Base-by-base conservation (phyloP, 1,140 invertebrate species). In the Drosophila saltans region DNA sequence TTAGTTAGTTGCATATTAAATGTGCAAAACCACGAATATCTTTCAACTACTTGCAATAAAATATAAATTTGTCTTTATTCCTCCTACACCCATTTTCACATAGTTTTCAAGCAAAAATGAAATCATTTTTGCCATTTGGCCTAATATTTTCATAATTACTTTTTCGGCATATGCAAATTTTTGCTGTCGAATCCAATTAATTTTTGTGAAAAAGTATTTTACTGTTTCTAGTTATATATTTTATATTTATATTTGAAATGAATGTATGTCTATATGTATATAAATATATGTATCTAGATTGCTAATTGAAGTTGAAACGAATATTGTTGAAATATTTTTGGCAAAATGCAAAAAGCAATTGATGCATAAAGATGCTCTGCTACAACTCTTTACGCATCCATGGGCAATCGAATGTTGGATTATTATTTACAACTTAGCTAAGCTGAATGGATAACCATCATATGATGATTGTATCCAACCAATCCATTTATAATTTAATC, bases 351-450 rank as follows among this genome's bases (percentile, higher is more conserved):
- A 52, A 71, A 33, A 48, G 21, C n/a, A 26, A 9, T 26, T 11
- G 21, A 24, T 21, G 28, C 56, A 43, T 41, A 58, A 72, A 60
- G 45, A 52, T 26, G 45, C 69, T 39, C 43, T 9, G 45, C 69
- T 39, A 39, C 41, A 66, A 58, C 40, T 40, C 30, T 40, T 75
- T 60, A 69, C 69, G 66, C 74, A 76, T 70, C 66, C 43, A 70
- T 75, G 60, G 41, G 59, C 74, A 75, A 64, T 69, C 59, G 40
- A 75, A 75, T 75, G 64, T 58, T 72, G 67, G 67, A 68, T 75
- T 68, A 69, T 75, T 61, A 69, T 75, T 61, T 75, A 65, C 48
- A 58, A 59, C 21, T 52, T 65, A 41, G 43, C 33, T 30, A 39
- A 39, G 33, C 57, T 21, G 57, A 30, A 30, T 30, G 28, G 28